phyloP scores from a whole-genome alignment of 2,113 vertebrate species.

The Phrynocephalus versicolor region DNA sequence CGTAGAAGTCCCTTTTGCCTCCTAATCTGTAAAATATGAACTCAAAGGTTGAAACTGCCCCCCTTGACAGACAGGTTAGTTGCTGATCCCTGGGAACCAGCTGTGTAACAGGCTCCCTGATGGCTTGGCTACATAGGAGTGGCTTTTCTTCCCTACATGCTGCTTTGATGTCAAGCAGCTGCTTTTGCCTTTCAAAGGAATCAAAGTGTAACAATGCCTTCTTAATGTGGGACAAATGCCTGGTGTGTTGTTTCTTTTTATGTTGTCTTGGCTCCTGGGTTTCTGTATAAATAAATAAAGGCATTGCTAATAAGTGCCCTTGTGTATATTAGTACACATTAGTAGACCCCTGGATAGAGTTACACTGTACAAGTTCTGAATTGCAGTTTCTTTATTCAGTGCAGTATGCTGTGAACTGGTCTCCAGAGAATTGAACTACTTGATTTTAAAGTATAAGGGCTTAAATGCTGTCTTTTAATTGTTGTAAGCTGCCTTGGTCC shows the following conservation, averaged over 20 bases:
- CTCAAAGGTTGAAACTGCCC: neutral
- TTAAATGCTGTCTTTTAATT: too few relatives aligned
- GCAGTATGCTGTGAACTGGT: neutral
- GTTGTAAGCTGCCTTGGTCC: too few relatives aligned
- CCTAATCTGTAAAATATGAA: neutral
- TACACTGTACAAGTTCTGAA: conserved; percentile 35
- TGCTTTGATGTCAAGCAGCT: conserved; percentile 1
- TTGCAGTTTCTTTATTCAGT: conserved; percentile 33
- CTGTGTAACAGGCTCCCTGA: neutral
- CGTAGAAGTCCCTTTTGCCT: neutral
- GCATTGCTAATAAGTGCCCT: conserved; percentile 42
- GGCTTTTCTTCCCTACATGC: neutral
- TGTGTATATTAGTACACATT: conserved; percentile 40
- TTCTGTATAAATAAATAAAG: conserved; percentile 66
- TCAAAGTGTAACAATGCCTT: neutral
- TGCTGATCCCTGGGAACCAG: neutral
- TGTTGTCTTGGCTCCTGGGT: conserved; percentile 32
- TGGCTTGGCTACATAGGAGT: neutral
- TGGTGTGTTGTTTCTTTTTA: neutral
- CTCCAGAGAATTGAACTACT: neutral
- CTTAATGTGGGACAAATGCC: neutral
- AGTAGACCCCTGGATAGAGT: conserved; percentile 56
- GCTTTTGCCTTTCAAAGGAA: neutral
- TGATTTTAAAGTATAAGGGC: too few relatives aligned
- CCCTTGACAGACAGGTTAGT: neutral